Evolutionary conservation across 2,888 invertebrate species (phyloP).

Genomic region (Acleris laterana): DNA sequence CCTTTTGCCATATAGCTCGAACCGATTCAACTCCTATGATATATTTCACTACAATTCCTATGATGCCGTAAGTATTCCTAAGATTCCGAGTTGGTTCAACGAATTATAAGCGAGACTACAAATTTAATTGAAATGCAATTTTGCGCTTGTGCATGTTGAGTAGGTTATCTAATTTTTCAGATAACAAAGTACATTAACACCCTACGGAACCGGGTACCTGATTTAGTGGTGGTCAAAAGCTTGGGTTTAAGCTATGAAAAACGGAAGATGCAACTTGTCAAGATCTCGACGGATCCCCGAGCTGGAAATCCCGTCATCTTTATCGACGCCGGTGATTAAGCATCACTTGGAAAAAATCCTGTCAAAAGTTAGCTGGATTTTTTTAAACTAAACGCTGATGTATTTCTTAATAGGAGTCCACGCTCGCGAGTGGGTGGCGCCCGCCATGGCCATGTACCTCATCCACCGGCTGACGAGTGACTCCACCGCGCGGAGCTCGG

Average conservation of each 20-base stretch:
- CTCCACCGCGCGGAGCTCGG: constrained; percentile 59
- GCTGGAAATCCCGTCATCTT: constrained; percentile 85
- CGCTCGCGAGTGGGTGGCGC: constrained; percentile 87
- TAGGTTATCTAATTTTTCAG: constrained; percentile 47
- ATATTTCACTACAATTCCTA: no score
- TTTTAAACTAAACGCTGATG: neutral
- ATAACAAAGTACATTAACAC: constrained; percentile 58
- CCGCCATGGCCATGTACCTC: constrained; percentile 84
- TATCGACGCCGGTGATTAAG: constrained; percentile 80
- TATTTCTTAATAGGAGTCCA: constrained; percentile 74
- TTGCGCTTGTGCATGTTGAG: neutral
- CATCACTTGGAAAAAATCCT: neutral
- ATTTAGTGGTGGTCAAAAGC: constrained; percentile 71
- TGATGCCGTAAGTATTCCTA: no score
- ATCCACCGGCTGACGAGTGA: constrained; percentile 79
- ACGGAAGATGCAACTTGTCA: constrained; percentile 79
- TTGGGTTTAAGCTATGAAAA: constrained; percentile 85
- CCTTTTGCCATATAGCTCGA: no score
- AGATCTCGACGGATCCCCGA: constrained; percentile 77
- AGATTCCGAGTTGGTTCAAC: no score
- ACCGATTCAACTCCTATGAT: no score
- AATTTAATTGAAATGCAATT: no score
- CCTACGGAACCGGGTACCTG: constrained; percentile 43
- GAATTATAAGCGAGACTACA: no score
- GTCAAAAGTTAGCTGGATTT: no score